Evolutionary conservation across 2,113 vertebrate genomes (phyloP).

Genomic region (Australoheros scitulus): DNA sequence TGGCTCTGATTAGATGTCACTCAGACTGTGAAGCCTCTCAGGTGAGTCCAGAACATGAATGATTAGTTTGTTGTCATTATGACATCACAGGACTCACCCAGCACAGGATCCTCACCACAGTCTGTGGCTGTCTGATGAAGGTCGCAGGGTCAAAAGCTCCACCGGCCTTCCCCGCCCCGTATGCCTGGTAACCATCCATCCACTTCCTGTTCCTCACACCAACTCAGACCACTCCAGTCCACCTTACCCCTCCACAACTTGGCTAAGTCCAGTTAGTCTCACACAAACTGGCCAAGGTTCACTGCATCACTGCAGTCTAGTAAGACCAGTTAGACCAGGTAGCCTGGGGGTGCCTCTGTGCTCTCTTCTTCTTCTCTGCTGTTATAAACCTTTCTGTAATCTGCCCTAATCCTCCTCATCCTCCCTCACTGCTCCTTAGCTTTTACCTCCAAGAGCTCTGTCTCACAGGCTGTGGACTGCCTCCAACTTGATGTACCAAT

Average conservation of each 20-base stretch:
- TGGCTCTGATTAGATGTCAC: not conserved
- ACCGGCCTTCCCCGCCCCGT: conserved; percentile 70
- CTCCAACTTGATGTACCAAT: conserved; percentile 8
- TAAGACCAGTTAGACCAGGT: not conserved
- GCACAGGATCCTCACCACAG: conserved; percentile 63
- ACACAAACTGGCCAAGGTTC: not conserved
- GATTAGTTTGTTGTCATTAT: not conserved
- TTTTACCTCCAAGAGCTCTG: not conserved
- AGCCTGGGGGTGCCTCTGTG: not conserved
- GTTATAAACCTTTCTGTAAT: conserved; percentile 49
- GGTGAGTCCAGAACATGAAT: not conserved
- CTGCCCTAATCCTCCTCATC: conserved; percentile 48
- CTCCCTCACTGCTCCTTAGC: not conserved
- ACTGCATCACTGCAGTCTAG: not conserved
- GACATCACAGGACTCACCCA: conserved; percentile 64
- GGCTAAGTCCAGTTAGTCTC: not conserved
- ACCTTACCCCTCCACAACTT: not conserved
- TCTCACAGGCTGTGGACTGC: not conserved
- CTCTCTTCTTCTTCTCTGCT: conserved; percentile 66
- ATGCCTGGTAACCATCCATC: conserved; percentile 70
- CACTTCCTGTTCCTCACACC: not conserved
- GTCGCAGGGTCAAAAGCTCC: conserved; percentile 64
- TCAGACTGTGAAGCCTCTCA: not conserved
- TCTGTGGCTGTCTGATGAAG: conserved; percentile 71
- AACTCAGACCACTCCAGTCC: not conserved